Conservation (phyloP, 2,888 invertebrate genomes). For the Drosophila gaucha region DNA sequence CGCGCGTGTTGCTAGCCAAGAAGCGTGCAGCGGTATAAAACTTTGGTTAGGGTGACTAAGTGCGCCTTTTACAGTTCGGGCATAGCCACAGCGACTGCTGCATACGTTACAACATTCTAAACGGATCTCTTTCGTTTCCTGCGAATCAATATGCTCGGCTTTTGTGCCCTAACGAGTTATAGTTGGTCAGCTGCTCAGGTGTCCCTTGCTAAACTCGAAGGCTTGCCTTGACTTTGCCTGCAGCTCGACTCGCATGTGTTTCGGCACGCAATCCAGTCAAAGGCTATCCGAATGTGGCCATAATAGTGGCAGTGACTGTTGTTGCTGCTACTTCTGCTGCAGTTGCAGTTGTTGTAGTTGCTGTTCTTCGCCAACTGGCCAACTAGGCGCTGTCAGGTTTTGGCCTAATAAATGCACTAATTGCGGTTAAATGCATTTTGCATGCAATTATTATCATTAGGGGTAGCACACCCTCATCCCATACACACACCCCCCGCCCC, state of each 20-base stretch:
- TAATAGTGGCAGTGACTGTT: constrained; percentile 20
- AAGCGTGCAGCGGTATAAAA: constrained; percentile 49
- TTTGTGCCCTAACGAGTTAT: too few relatives aligned
- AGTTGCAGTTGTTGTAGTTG: constrained; percentile 22
- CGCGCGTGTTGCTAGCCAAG: constrained; percentile 36
- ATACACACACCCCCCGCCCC: background rate
- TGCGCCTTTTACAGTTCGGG: background rate
- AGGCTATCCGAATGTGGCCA: constrained; percentile 49
- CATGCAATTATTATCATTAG: constrained; percentile 79
- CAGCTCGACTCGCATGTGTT: constrained; percentile 50
- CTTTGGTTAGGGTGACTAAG: constrained; percentile 30
- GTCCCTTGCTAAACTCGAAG: constrained; percentile 63
- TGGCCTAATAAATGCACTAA: constrained; percentile 84
- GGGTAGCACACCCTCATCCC: constrained; percentile 59
- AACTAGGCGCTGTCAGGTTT: constrained; percentile 69
- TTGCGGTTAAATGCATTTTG: constrained; percentile 84
- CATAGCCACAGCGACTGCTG: background rate
- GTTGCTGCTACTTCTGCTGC: background rate
- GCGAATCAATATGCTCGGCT: background rate
- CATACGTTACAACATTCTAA: background rate
- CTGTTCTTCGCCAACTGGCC: constrained; percentile 22
- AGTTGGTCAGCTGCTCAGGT: constrained; percentile 49
- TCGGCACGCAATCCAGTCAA: constrained; percentile 57
- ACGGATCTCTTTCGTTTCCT: background rate
- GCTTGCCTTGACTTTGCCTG: constrained; percentile 47